Percentiles rank a stretch among this genome's conserved stretches.
Conservation (phyloP, 2,888 invertebrate species). For the Conchocele bisecta region DNA sequence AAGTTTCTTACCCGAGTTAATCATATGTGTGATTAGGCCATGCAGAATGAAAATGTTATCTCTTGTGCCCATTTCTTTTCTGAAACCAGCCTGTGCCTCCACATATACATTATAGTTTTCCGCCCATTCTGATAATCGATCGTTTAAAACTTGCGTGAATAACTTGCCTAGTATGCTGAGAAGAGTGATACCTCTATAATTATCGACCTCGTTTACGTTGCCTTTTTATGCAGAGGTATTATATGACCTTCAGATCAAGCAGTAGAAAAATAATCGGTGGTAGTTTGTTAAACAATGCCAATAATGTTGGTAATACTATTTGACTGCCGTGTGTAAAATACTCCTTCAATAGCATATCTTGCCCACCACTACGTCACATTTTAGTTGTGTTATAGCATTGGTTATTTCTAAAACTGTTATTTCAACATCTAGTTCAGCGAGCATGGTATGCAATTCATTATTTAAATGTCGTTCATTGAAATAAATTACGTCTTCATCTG, state of each 20-base stretch:
- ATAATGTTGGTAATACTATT: background rate
- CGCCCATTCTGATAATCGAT: background rate
- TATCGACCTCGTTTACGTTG: background rate
- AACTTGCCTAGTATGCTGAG: background rate
- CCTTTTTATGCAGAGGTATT: slow-evolving; percentile 4
- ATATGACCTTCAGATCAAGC: background rate
- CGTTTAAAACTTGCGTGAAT: background rate
- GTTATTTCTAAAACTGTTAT: background rate
- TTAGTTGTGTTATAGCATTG: background rate
- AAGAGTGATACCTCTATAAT: background rate
- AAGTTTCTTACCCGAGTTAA: slow-evolving; percentile 1
- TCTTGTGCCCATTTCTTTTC: slow-evolving; percentile 5
- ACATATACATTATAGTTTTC: slow-evolving; percentile 1
- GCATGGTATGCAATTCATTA: background rate
- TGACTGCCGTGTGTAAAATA: background rate
- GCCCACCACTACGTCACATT: background rate
- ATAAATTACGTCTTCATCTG: slow-evolving; percentile 1
- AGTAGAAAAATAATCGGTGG: background rate
- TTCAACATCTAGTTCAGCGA: background rate
- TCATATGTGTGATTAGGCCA: slow-evolving; percentile 5
- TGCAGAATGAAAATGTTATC: slow-evolving; percentile 26
- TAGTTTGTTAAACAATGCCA: background rate
- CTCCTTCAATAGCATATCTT: background rate
- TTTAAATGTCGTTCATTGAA: background rate
- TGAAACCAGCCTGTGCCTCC: slow-evolving; percentile 23